Base-by-base conservation (phyloP, 2,888 invertebrate genomes). In the Agrotis ipsilon region DNA sequence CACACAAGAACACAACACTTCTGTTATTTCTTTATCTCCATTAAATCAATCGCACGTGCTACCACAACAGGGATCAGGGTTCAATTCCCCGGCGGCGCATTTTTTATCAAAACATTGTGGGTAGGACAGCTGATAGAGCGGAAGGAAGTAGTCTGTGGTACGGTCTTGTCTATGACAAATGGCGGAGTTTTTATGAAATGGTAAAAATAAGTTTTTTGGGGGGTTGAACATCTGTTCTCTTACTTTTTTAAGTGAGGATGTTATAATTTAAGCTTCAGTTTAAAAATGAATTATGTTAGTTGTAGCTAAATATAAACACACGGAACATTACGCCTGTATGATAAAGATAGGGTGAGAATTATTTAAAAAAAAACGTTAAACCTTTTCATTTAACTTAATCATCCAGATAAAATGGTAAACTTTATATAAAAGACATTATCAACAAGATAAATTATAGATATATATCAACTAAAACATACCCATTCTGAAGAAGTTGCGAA, bases 71-170 rank as follows among this genome's bases (percentile, higher is more conserved):
- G 75, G 69, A 75, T 43, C 46, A 18, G 54, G 55, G 60, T 75
- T 78, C 61, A 32, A 69, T 51, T 83, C 78, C 75, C 76, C 54
- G 74, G 65, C 75, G 77, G 68, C 45, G 64, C 61, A 74, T 74
- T 84, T 83, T 84, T 84, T 84, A 69, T 68, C 66, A 68, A 59
- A 71, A 67, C 67, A 18, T 72, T 63, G 55, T 49, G 51, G 48
- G 57, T 60, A 60, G 24, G 64, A 68, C 85, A 85, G 85, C 85
- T 85, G 85, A 63, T 58, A 21, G 24, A 32, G 57, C 78, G 84
- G 84, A 85, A 84, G 84, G 84, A 82, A 83, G 63, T 70, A 13
- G 14, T 21, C 16, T 1, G n/a, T n/a, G 45, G 72, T 75, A 45
- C 57, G 27, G 21, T 66, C 63, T 64, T 69, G 64, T 68, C 67